Evolutionary conservation across 1,140 invertebrate genomes (phyloP).

Genomic region (Anastrepha obliqua): DNA sequence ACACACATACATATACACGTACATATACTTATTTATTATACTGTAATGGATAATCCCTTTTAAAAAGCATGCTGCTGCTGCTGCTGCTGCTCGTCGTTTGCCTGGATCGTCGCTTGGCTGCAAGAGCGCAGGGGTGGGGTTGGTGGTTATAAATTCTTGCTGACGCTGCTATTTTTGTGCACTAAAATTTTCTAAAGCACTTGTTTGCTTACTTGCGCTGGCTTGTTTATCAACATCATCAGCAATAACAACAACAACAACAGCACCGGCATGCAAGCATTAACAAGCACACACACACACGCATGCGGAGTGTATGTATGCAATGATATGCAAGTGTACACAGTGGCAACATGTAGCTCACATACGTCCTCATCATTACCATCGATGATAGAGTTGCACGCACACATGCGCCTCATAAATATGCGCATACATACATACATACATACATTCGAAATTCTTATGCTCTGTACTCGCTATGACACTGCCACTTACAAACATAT

Average conservation of each 20-base stretch:
- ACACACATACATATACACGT: neutral
- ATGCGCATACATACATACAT: neutral
- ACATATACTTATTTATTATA: neutral
- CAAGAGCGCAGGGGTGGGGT: neutral
- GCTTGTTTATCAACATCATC: conserved; percentile 51
- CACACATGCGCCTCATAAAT: neutral
- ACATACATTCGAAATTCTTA: neutral
- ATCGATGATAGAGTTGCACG: conserved; percentile 26
- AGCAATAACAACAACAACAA: neutral
- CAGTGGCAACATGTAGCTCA: neutral
- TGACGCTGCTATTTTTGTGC: conserved; percentile 48
- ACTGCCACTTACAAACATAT: neutral
- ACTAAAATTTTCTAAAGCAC: conserved; percentile 38
- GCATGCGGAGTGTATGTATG: neutral
- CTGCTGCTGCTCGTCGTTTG: neutral
- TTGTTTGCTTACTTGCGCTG: conserved; percentile 22
- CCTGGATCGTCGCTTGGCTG: neutral
- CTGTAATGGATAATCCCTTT: conserved; percentile 41
- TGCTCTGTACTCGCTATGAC: neutral
- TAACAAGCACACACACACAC: neutral
- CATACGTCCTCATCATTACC: neutral
- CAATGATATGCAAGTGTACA: neutral
- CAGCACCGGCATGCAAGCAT: too few relatives aligned
- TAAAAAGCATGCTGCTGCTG: neutral
- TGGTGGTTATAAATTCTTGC: conserved; percentile 7